phyloP scores from a whole-genome alignment of 2,888 invertebrate species.

The Poecilobothrus nobilitatus region DNA sequence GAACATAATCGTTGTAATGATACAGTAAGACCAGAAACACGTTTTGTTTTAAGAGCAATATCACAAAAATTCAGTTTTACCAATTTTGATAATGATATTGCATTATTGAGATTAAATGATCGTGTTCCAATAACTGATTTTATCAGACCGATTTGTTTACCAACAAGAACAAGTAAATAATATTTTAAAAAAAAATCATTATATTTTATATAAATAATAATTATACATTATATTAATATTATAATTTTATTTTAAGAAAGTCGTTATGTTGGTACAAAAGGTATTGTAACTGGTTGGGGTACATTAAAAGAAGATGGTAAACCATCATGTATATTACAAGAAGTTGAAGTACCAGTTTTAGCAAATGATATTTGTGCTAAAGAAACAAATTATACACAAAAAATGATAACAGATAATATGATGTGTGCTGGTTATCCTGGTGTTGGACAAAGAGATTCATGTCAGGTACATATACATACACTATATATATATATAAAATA shows the following conservation, averaged over 20 bases:
- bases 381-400: constrained; percentile 67
- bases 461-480: constrained; percentile 56
- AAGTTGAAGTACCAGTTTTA: constrained; percentile 64
- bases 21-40: constrained; percentile 61
- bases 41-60: constrained; percentile 68
- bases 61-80: constrained; percentile 73
- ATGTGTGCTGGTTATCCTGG: constrained; percentile 72
- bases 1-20: constrained; percentile 78
- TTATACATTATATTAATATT: constrained; percentile 10
- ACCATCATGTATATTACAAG: constrained; percentile 72
- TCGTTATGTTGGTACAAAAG: constrained; percentile 62
- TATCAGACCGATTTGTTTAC: constrained; percentile 77
- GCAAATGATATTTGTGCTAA: constrained; percentile 60
- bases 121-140: constrained; percentile 67
- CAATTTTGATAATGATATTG: constrained; percentile 84
- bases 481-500: too few relatives aligned
- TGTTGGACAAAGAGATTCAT: constrained; percentile 66
- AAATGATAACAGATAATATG: constrained; percentile 86
- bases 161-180: constrained; percentile 53
- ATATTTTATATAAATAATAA: not conserved
- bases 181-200: too few relatives aligned
- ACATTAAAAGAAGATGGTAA: constrained; percentile 77
- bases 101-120: constrained; percentile 70
- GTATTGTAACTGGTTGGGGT: constrained; percentile 80
- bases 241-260: constrained; percentile 45